Evolutionary conservation across 2,797 vertebrate genomes (phyloP).

Genomic region (Emydoidea blandingii): DNA sequence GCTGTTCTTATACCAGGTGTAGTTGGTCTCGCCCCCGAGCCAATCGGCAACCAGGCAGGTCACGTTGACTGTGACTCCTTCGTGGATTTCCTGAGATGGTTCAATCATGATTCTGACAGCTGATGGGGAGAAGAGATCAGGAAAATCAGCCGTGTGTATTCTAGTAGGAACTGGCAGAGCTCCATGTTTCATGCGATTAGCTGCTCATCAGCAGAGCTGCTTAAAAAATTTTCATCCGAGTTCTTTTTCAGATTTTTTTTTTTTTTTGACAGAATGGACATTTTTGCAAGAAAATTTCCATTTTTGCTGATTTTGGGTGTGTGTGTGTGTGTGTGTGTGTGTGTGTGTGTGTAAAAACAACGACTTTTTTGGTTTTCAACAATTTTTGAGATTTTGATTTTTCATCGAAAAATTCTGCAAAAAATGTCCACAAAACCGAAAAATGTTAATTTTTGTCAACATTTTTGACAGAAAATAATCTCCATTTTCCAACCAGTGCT

Average conservation of each 20-base stretch:
- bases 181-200: too few species aligned
- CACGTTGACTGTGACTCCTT: conserved; percentile 70
- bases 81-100: conserved; percentile 73
- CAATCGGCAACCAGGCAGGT: conserved; percentile 65
- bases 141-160: neutral
- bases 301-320: neutral
- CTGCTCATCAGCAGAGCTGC: neutral
- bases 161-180: neutral
- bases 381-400: neutral
- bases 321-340: too few species aligned
- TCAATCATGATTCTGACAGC: conserved; percentile 47
- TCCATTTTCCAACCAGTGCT: neutral
- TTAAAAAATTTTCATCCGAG: neutral
- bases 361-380: neutral
- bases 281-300: neutral
- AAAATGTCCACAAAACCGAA: neutral
- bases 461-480: neutral
- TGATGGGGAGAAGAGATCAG: conserved; percentile 14
- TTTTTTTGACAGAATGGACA: neutral
- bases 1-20: conserved; percentile 78
- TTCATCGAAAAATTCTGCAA: neutral
- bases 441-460: neutral
- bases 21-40: conserved; percentile 49
- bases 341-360: neutral
- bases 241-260: neutral